Evolutionary conservation across 2,888 invertebrate genomes (phyloP).

Genomic region (Phyllotreta cruciferae): DNA sequence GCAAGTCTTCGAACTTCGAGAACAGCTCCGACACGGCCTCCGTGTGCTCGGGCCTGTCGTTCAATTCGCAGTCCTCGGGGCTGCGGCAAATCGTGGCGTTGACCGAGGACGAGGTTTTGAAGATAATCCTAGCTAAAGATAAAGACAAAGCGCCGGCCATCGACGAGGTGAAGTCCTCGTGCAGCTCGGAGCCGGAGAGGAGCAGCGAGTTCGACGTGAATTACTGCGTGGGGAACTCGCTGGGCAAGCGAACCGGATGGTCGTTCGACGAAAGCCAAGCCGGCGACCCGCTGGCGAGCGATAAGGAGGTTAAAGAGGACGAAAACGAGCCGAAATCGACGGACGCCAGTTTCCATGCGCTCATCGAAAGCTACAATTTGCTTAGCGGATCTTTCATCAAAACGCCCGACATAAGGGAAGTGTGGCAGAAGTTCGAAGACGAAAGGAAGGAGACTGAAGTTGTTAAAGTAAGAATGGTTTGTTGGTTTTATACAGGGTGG

Average conservation of each 20-base stretch:
- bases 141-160: constrained; percentile 36
- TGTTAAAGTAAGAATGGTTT: constrained; percentile 2
- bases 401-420: constrained; percentile 69
- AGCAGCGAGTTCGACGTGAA: constrained; percentile 38
- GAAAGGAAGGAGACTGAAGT: constrained; percentile 44
- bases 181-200: constrained; percentile 41
- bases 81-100: constrained; percentile 64
- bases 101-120: constrained; percentile 76
- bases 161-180: constrained; percentile 38
- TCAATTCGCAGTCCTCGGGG: constrained; percentile 60
- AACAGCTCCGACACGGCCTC: constrained; percentile 56
- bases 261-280: constrained; percentile 62
- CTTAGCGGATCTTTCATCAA: constrained; percentile 59
- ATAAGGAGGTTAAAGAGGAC: constrained; percentile 23
- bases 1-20: constrained; percentile 39
- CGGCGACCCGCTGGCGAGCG: constrained; percentile 22
- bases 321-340: constrained; percentile 49
- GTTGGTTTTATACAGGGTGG: no score
- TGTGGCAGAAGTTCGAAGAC: constrained; percentile 62
- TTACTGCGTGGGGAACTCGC: constrained; percentile 68
- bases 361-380: constrained; percentile 67
- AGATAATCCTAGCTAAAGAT: constrained; percentile 70
- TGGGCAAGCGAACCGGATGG: constrained; percentile 70
- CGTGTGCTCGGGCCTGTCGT: constrained; percentile 56
- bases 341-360: constrained; percentile 66